Evolutionary conservation across 2,888 invertebrate species (phyloP).

Genomic region (Clostera curtula): DNA sequence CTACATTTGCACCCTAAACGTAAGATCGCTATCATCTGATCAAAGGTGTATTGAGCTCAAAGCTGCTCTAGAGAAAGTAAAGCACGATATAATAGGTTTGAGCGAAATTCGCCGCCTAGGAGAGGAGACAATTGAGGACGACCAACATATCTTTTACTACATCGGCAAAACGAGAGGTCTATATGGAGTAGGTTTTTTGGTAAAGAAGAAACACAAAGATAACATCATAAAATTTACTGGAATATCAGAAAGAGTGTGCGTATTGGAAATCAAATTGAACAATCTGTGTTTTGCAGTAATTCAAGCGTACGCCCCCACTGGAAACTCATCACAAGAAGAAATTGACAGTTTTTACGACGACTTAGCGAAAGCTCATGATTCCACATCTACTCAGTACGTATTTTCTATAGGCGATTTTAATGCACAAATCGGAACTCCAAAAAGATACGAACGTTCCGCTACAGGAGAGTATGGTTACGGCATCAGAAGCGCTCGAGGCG

Average conservation of each 20-base stretch:
- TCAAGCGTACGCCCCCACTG: constrained; percentile 3
- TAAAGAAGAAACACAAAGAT: neutral
- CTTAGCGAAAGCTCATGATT: constrained; percentile 4
- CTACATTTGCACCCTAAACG: too few relatives aligned
- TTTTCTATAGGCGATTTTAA: too few relatives aligned
- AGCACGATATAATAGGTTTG: neutral
- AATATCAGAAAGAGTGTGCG: neutral
- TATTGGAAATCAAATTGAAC: neutral
- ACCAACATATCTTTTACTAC: neutral
- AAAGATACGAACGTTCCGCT: neutral
- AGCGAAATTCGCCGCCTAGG: neutral
- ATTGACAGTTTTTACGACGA: constrained; percentile 4
- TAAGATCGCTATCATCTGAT: too few relatives aligned
- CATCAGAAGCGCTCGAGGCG: constrained; percentile 1
- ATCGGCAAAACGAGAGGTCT: neutral
- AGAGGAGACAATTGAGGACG: neutral
- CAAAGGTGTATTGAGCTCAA: too few relatives aligned
- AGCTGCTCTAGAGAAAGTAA: too few relatives aligned
- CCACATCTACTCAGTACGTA: constrained; percentile 1
- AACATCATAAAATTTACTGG: neutral
- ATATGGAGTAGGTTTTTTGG: neutral
- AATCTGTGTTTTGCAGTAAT: constrained; percentile 1
- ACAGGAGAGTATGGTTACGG: constrained; percentile 1
- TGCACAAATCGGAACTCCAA: constrained; percentile 1
- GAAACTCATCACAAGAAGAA: constrained; percentile 3